Evolutionary conservation across 2,888 invertebrate species (phyloP), one percentile per base, ranked within the genome.

Genomic region (Philereme vetulata): DNA sequence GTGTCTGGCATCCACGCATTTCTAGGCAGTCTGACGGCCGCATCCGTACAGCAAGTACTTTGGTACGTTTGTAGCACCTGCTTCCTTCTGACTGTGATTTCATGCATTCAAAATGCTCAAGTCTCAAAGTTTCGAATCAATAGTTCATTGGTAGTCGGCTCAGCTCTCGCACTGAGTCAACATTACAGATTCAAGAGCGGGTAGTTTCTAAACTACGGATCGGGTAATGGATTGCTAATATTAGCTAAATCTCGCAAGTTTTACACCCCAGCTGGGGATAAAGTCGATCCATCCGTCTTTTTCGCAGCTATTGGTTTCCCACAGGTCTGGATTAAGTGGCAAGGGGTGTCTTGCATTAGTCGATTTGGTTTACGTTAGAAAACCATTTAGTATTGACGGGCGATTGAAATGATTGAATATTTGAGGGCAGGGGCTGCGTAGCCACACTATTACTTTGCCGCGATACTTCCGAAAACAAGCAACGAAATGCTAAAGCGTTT

Each of bases 181-280:
- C 67, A 67, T 64, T 70, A 67, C 60, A 68, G 62, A 70, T 65
- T 62, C 62, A 63, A 65, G 65, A 68, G 65, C 56, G 64, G 67
- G 67, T 72, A 72, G 72, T 74, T 21, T 76, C 64, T 64, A 62
- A 72, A 74, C 70, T 66, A 63, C 72, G 66, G 70, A 63, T 66
- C 74, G 67, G 51, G 82, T 90, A 91, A 90, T 90, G 90, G 88
- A 91, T 91, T 88, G 91, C 87, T 86, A 88, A 90, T 92, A 90
- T 92, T 90, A 84, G 87, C 86, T 79, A 86, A 90, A 89, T 88
- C 90, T 85, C 81, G 81, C 82, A 83, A 85, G 85, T 85, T 84
- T 66, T 81, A 80, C 84, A 80, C 82, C 82, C 82, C 75, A 68
- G 42, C 48, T 55, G 51, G 81, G 81, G 79, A 87, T 62, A 56